Percentiles rank a stretch among this genome's conserved stretches.
Conservation (phyloP, 1,140 invertebrate species). For the Periplaneta americana region DNA sequence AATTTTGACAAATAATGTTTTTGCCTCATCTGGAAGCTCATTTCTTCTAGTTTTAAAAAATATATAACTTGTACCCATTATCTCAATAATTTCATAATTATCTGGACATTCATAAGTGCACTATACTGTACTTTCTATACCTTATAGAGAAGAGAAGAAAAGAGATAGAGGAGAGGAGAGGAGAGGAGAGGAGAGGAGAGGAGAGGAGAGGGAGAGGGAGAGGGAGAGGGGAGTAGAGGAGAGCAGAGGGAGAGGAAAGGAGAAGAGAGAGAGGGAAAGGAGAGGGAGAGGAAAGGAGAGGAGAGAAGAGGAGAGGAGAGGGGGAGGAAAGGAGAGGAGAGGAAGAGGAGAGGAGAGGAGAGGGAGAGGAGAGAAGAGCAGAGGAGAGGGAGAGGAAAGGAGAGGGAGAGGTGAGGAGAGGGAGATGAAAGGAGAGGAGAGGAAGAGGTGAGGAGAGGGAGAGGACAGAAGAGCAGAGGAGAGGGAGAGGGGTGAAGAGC, state of each 20-base stretch:
- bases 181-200: background rate
- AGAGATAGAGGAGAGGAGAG: background rate
- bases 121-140: no score
- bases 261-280: background rate
- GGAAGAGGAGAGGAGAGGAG: background rate
- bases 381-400: background rate
- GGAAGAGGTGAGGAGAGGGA: background rate
- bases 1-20: no score
- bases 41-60: no score
- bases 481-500: background rate
- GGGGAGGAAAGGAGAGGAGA: slow-evolving; percentile 12
- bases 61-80: no score
- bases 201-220: background rate
- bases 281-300: background rate
- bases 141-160: background rate
- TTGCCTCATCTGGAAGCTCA: no score
- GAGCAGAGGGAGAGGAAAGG: background rate
- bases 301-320: background rate
- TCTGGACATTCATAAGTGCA: no score
- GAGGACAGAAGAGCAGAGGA: background rate
- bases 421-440: slow-evolving; percentile 7
- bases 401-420: background rate
- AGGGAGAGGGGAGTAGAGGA: background rate
- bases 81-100: no score
- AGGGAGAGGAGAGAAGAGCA: background rate